Percentiles rank a stretch among this genome's conserved stretches.
phyloP scores from a whole-genome alignment of 2,797 vertebrate genomes.

The Limnodromus scolopaceus region DNA sequence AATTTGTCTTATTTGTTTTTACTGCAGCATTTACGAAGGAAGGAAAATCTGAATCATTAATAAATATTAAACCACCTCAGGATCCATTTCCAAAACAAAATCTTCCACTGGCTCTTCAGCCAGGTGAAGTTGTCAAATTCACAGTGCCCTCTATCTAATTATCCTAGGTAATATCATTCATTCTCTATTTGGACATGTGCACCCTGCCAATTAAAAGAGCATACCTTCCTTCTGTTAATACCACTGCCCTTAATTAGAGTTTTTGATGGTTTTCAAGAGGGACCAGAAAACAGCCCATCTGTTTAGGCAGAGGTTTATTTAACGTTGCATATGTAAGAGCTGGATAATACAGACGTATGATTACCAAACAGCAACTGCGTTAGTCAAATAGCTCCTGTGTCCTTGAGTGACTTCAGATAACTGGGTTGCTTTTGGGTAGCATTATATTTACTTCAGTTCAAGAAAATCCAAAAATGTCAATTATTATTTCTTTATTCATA shows the following conservation, averaged over 20 bases:
- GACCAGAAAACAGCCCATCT: slow-evolving; percentile 27
- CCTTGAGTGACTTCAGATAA: neutral
- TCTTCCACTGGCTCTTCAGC: neutral
- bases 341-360: neutral
- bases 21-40: neutral
- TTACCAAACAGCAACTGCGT: neutral
- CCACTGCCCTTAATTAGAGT: slow-evolving; percentile 23
- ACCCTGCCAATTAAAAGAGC: slow-evolving; percentile 16
- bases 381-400: neutral
- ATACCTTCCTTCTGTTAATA: slow-evolving; percentile 24
- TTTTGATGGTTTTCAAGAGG: slow-evolving; percentile 14
- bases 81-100: neutral
- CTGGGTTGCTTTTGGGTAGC: neutral
- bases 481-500: neutral
- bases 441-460: neutral
- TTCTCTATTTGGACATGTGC: neutral
- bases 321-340: neutral
- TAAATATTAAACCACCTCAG: neutral
- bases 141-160: neutral
- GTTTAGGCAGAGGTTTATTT: slow-evolving; percentile 49
- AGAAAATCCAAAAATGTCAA: neutral
- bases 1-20: neutral
- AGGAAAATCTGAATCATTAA: neutral
- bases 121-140: neutral
- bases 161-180: neutral